Evolutionary conservation across 2,888 invertebrate species (phyloP).

Genomic region (Drosophila meridiana): DNA sequence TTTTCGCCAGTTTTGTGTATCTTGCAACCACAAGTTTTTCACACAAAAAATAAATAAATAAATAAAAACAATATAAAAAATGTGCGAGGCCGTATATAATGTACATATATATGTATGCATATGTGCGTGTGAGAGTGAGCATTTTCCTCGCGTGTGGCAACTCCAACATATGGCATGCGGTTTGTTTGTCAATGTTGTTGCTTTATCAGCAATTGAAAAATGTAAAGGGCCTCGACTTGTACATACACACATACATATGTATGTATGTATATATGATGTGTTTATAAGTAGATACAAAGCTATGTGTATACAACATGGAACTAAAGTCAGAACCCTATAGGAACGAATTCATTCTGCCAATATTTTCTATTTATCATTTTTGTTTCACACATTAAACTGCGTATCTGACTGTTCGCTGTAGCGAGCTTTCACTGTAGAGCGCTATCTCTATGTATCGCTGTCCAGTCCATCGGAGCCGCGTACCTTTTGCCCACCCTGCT

Average conservation of each 20-base stretch:
- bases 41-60: conserved; percentile 56
- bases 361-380: background rate
- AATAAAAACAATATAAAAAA: conserved; percentile 35
- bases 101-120: conserved; percentile 2
- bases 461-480: background rate
- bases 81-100: conserved; percentile 59
- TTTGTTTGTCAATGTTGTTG: conserved; percentile 31
- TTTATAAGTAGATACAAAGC: background rate
- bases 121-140: conserved; percentile 25
- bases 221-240: conserved; percentile 47
- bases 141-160: conserved; percentile 74
- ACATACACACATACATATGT: background rate
- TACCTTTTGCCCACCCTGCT: conserved; percentile 47
- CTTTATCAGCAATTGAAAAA: conserved; percentile 63
- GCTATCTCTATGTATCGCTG: background rate
- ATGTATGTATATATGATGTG: background rate
- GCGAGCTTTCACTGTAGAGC: background rate
- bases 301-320: background rate
- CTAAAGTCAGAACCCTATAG: background rate
- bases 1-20: conserved; percentile 32
- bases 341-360: background rate
- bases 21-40: conserved; percentile 72
- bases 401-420: background rate
- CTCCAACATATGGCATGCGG: conserved; percentile 71
- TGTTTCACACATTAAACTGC: background rate